Percentiles rank a stretch among this genome's conserved stretches.
Conservation (phyloP, 2,888 invertebrate species). For the Leucophora obtusa region DNA sequence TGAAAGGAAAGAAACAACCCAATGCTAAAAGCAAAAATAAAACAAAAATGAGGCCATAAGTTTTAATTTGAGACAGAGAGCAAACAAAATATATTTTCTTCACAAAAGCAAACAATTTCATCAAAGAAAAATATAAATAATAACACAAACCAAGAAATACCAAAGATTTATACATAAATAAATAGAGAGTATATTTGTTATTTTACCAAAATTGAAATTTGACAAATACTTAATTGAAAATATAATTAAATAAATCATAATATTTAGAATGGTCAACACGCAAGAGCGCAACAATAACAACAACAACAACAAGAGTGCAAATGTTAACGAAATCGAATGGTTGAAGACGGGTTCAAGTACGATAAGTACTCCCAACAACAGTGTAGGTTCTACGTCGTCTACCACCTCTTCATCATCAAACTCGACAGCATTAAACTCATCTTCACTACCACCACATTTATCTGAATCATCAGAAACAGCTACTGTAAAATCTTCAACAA, state of each 20-base stretch:
- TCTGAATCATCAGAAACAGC: conserved; percentile 39
- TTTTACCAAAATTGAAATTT: conserved; percentile 1
- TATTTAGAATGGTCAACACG: conserved; percentile 66
- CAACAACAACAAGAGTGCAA: conserved; percentile 66
- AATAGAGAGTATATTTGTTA: background rate
- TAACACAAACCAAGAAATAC: conserved; percentile 20
- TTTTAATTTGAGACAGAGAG: background rate
- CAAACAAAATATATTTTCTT: conserved; percentile 13
- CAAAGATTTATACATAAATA: conserved; percentile 38
- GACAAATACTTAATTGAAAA: conserved; percentile 4
- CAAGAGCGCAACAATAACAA: conserved; percentile 64
- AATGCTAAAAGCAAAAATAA: background rate
- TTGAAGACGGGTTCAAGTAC: conserved; percentile 47
- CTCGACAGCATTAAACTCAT: conserved; percentile 58
- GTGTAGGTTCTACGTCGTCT: conserved; percentile 58
- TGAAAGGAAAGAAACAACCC: conserved; percentile 1
- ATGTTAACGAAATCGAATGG: conserved; percentile 61
- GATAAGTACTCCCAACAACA: conserved; percentile 54
- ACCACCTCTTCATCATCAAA: conserved; percentile 44
- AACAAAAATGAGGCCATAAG: conserved; percentile 46
- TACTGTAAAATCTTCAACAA: conserved; percentile 57
- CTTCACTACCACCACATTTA: conserved; percentile 49
- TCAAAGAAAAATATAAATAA: background rate
- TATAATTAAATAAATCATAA: conserved; percentile 51
- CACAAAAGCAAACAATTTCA: conserved; percentile 14